Percentiles rank a stretch among this genome's conserved stretches.
Conservation (phyloP, 92 coral and sea anemone genomes). For the Parazoanthus swiftii region DNA sequence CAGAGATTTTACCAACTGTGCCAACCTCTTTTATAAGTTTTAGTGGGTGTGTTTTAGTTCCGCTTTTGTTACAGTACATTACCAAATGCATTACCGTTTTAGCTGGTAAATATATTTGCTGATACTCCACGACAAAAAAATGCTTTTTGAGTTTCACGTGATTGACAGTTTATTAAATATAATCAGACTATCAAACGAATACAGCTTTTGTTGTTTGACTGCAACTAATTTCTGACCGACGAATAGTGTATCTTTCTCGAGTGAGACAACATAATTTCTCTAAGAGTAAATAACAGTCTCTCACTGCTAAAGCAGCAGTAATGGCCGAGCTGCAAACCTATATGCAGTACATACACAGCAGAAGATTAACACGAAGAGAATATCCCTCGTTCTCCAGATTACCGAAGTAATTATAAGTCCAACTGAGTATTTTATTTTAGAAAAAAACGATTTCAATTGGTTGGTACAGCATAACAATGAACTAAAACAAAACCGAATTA, state of each 20-base stretch:
- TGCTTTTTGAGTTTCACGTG: background rate
- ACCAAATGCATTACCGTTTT: no score
- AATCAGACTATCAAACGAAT: conserved; percentile 5
- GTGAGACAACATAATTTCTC: background rate
- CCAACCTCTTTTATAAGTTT: no score
- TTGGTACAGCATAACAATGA: background rate
- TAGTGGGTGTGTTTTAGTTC: no score
- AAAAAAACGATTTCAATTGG: background rate
- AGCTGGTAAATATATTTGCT: no score
- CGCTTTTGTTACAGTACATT: no score
- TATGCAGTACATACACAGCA: background rate
- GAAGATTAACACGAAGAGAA: background rate
- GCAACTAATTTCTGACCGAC: background rate
- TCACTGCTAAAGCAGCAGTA: background rate
- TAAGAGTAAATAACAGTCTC: background rate
- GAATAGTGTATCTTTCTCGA: background rate
- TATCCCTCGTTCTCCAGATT: background rate
- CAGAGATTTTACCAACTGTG: no score
- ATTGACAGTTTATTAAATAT: conserved; percentile 19
- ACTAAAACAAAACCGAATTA: background rate
- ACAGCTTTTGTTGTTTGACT: conserved; percentile 10
- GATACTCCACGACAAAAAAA: no score
- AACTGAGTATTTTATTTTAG: background rate
- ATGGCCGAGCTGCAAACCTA: background rate
- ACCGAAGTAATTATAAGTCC: background rate